These are phyloP conservation scores for Lepus europaeus DNA, from an alignment of 2,113 vertebrate species.

Conservation along the genomic window DNA sequence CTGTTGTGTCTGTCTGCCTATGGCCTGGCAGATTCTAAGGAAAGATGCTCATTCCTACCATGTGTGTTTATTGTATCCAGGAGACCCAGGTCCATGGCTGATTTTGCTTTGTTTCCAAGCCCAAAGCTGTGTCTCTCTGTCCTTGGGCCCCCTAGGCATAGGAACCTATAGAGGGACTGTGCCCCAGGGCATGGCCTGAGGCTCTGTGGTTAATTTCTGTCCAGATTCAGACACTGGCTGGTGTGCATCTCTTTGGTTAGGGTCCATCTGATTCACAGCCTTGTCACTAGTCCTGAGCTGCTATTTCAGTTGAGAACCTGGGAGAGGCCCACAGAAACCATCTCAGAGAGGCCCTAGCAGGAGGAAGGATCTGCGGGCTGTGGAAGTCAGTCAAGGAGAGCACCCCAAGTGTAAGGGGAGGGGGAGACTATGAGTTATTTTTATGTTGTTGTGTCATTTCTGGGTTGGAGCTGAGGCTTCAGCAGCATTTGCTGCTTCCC, in stretches of 20 bases:
- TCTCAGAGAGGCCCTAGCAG: background rate
- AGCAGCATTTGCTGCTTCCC: background rate
- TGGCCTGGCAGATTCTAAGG: background rate
- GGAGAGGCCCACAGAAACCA: background rate
- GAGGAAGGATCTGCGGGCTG: background rate
- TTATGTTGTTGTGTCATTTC: background rate
- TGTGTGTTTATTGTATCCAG: background rate
- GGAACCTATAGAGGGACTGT: background rate
- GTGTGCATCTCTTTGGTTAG: background rate
- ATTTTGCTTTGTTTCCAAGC: background rate
- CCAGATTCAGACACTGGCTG: background rate
- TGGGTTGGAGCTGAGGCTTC: background rate
- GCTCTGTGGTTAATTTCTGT: background rate
- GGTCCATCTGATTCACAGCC: background rate
- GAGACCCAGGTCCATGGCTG: background rate
- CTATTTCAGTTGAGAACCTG: background rate
- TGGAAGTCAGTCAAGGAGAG: background rate
- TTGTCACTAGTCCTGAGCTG: background rate
- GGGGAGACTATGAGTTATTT: slow-evolving; percentile 6
- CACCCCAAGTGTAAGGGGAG: background rate
- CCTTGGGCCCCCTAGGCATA: background rate
- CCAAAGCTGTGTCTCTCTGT: background rate
- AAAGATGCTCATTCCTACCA: background rate
- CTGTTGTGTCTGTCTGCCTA: background rate
- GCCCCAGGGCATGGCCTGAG: background rate